A percentile compares a stretch with the other conserved stretches of the same genome.
phyloP scores from a whole-genome alignment of 2,797 vertebrate species.

The Acomys russatus region DNA sequence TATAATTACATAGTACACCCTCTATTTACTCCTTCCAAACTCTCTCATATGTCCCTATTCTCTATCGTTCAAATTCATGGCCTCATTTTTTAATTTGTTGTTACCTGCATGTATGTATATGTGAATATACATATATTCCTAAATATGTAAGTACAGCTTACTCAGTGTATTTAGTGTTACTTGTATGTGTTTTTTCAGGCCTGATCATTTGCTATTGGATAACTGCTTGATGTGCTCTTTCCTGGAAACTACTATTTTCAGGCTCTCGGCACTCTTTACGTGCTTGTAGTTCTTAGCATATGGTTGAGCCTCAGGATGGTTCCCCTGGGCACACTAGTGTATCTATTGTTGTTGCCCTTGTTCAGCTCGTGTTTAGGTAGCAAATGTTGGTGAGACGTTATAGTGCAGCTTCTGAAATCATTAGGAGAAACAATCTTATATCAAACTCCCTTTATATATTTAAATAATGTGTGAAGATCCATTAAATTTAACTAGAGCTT shows the following conservation, averaged over 20 bases:
- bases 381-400: background rate
- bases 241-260: background rate
- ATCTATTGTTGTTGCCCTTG: background rate
- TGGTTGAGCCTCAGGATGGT: background rate
- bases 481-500: background rate
- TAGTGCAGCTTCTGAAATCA: background rate
- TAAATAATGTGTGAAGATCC: conserved; percentile 22
- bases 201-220: background rate
- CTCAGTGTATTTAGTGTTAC: background rate
- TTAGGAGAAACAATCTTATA: background rate
- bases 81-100: background rate
- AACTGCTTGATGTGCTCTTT: background rate
- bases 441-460: background rate
- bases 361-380: background rate
- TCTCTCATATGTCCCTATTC: background rate
- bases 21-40: background rate
- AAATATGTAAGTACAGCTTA: background rate
- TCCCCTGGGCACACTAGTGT: background rate
- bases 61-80: background rate
- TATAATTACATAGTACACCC: background rate
- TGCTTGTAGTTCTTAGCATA: background rate
- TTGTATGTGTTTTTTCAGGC: background rate
- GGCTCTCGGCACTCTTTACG: background rate
- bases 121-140: background rate
- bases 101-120: background rate